Percentiles rank a stretch among this genome's conserved stretches.
phyloP scores from a whole-genome alignment of 2,888 invertebrate species.

The Cylindroiulus punctatus region DNA sequence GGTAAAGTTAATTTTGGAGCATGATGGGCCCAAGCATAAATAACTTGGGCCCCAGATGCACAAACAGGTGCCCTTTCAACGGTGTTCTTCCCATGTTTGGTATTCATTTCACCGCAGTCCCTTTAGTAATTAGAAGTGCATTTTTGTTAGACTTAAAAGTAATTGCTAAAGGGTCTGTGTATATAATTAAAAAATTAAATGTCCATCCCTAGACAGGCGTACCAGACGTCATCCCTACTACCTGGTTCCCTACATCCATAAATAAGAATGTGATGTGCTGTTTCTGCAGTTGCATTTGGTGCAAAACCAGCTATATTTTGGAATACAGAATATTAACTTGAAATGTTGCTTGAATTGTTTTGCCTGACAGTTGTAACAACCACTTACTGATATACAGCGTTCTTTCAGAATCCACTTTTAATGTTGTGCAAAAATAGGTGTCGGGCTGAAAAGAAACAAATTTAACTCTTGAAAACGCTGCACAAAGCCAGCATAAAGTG shows the following conservation, averaged over 20 bases:
- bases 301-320: slow-evolving; percentile 78
- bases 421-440: slow-evolving; percentile 52
- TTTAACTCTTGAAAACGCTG: too few relatives aligned
- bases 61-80: slow-evolving; percentile 78
- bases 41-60: slow-evolving; percentile 72
- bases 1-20: slow-evolving; percentile 85
- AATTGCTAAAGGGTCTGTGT: background rate
- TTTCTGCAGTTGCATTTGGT: slow-evolving; percentile 89
- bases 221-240: slow-evolving; percentile 78
- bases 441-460: slow-evolving; percentile 14
- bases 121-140: slow-evolving; percentile 64
- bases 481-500: too few relatives aligned
- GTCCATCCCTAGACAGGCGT: slow-evolving; percentile 66
- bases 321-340: background rate
- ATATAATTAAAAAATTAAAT: background rate
- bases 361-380: background rate
- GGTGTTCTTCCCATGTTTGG: slow-evolving; percentile 67
- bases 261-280: slow-evolving; percentile 91
- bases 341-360: background rate
- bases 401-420: slow-evolving; percentile 40
- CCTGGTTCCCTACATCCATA: slow-evolving; percentile 90
- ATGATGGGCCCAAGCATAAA: slow-evolving; percentile 95
- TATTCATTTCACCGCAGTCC: slow-evolving; percentile 93
- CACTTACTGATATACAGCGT: slow-evolving; percentile 51
- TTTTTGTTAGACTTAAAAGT: background rate